phyloP scores from a whole-genome alignment of 2,888 invertebrate genomes.

The Podotricha telesiphe region DNA sequence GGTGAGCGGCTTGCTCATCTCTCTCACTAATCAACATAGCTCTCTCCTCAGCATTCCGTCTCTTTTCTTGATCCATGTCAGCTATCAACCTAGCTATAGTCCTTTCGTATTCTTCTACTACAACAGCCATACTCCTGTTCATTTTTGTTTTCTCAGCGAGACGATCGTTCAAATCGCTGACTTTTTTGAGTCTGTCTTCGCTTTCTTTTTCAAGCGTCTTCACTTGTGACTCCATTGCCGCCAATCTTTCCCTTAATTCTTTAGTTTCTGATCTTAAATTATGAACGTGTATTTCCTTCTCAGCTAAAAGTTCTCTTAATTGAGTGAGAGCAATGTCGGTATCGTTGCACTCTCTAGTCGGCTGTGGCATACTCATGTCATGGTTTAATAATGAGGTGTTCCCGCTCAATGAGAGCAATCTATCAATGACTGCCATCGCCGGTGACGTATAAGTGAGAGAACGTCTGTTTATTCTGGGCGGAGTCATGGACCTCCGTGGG shows the following conservation, averaged over 20 bases:
- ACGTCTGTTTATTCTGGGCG: constrained; percentile 67
- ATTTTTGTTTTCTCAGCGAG: constrained; percentile 71
- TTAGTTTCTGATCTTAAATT: constrained; percentile 77
- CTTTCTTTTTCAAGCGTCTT: constrained; percentile 64
- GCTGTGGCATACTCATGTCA: constrained; percentile 55
- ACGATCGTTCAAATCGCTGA: constrained; percentile 68
- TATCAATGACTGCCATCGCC: constrained; percentile 81
- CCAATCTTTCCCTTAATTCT: constrained; percentile 75
- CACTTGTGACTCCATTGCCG: constrained; percentile 67
- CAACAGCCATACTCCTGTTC: constrained; percentile 85
- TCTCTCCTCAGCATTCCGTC: constrained; percentile 81
- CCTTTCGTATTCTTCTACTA: constrained; percentile 91
- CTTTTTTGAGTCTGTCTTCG: constrained; percentile 63
- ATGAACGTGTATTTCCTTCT: constrained; percentile 81
- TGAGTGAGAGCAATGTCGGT: constrained; percentile 69
- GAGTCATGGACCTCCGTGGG: constrained; percentile 63
- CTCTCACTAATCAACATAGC: constrained; percentile 81
- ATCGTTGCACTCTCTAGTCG: constrained; percentile 61
- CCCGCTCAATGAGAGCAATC: constrained; percentile 73
- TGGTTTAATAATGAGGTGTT: constrained; percentile 61
- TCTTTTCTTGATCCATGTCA: constrained; percentile 87
- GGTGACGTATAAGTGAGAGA: constrained; percentile 77
- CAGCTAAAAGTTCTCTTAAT: constrained; percentile 80
- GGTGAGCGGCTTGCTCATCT: constrained; percentile 85
- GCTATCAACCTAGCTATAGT: constrained; percentile 89